A percentile compares a stretch with the other conserved stretches of the same genome.
phyloP scores from a whole-genome alignment of 1,140 invertebrate genomes.

The Neodiprion lecontei region DNA sequence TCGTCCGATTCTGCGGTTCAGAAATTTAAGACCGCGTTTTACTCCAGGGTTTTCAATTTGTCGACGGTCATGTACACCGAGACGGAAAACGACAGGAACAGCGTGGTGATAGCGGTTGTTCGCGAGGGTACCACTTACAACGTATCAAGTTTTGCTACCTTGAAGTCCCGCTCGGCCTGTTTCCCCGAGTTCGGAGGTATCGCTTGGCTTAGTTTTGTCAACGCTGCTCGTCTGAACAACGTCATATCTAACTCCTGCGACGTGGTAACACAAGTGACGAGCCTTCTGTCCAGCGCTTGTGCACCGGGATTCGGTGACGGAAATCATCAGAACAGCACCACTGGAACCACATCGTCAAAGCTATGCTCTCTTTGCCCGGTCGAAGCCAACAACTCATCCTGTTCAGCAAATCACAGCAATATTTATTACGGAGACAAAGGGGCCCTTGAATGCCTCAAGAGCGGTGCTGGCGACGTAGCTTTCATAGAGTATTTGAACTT shows the following conservation, averaged over 20 bases:
- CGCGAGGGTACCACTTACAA: conserved; percentile 46
- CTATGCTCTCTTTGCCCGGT: conserved; percentile 47
- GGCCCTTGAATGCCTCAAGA: conserved; percentile 64
- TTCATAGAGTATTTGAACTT: conserved; percentile 65
- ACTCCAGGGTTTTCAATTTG: conserved; percentile 63
- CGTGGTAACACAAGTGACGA: conserved; percentile 62
- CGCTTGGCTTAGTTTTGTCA: conserved; percentile 68
- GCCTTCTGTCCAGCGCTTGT: conserved; percentile 67
- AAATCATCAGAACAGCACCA: conserved; percentile 47
- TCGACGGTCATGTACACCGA: conserved; percentile 65
- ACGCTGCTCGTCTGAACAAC: conserved; percentile 54
- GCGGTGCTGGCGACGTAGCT: conserved; percentile 65
- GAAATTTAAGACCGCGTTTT: conserved; percentile 7
- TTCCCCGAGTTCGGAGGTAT: conserved; percentile 70
- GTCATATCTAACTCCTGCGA: conserved; percentile 63
- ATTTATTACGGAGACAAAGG: conserved; percentile 72
- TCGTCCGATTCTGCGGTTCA: no score
- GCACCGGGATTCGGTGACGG: conserved; percentile 64
- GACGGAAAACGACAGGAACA: conserved; percentile 54
- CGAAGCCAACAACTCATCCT: conserved; percentile 43
- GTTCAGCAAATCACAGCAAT: conserved; percentile 58
- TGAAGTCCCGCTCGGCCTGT: conserved; percentile 68
- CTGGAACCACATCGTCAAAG: conserved; percentile 22
- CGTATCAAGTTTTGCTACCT: conserved; percentile 60
- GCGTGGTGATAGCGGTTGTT: conserved; percentile 68